Conservation (phyloP, 2,888 invertebrate species). For the Uloborus plumipes region DNA sequence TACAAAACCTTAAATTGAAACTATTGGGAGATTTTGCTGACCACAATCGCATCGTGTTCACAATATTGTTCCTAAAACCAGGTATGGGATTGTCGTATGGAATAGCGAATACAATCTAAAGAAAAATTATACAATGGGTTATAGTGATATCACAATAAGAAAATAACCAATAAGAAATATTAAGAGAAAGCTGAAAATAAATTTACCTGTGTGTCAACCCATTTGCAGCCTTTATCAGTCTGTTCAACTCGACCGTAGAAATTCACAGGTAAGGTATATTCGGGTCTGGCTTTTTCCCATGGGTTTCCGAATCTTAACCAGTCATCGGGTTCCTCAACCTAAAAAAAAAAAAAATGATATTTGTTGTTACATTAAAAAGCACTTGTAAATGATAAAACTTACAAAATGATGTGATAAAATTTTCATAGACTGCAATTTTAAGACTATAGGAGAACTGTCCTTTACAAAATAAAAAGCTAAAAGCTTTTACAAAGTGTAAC, state of each 20-base stretch:
- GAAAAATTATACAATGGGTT: neutral
- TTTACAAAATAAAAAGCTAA: too few species aligned
- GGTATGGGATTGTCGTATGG: conserved; percentile 99
- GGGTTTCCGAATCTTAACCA: conserved; percentile 99
- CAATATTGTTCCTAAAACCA: conserved; percentile 97
- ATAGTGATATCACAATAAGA: neutral
- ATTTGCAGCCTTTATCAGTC: conserved; percentile 84
- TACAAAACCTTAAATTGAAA: conserved; percentile 96
- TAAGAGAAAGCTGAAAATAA: neutral
- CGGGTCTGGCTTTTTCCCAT: conserved; percentile 99
- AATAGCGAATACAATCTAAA: conserved; percentile 93
- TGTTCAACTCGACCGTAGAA: conserved; percentile 96
- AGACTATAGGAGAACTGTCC: too few species aligned
- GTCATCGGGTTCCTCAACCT: conserved; percentile 96
- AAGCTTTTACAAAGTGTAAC: too few species aligned
- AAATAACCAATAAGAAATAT: conserved; percentile 1
- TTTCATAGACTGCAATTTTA: too few species aligned
- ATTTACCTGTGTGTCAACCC: conserved; percentile 91
- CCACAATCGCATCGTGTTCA: conserved; percentile 97
- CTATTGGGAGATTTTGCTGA: conserved; percentile 96
- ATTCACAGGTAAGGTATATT: conserved; percentile 96
- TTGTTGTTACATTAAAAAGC: too few species aligned
- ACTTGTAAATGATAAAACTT: too few species aligned
- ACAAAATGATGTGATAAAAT: too few species aligned
- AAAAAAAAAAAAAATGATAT: conserved; percentile 19